phyloP scores from a whole-genome alignment of 2,797 vertebrate genomes.

The Lutjanus campechanus region DNA sequence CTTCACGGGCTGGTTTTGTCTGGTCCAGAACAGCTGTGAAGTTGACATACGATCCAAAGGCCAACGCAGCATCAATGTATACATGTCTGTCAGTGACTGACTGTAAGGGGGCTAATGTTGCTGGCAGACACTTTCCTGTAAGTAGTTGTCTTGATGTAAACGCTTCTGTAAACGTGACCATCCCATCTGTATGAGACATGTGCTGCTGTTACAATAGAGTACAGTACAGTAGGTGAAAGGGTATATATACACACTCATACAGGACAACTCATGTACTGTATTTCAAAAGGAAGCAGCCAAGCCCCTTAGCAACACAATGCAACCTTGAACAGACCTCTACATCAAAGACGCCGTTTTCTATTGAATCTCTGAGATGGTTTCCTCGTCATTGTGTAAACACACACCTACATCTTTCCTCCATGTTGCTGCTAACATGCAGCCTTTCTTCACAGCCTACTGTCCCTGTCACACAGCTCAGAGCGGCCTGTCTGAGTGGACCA shows the following conservation, averaged over 20 bases:
- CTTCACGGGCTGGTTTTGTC: too few relatives aligned
- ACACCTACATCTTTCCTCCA: conserved; percentile 29
- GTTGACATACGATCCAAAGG: too few relatives aligned
- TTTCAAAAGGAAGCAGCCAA: conserved; percentile 41
- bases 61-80: too few relatives aligned
- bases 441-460: conserved; percentile 14
- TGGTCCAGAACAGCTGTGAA: too few relatives aligned
- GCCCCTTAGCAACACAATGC: conserved; percentile 43
- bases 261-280: background rate
- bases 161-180: conserved; percentile 10
- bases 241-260: background rate
- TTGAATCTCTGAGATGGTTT: conserved; percentile 32
- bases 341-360: conserved; percentile 43
- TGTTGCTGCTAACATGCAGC: conserved; percentile 15
- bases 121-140: background rate
- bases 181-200: background rate
- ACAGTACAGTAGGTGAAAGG: conserved; percentile 30
- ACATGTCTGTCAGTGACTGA: background rate
- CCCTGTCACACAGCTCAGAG: conserved; percentile 31
- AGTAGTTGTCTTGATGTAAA: background rate
- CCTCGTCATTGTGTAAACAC: conserved; percentile 24
- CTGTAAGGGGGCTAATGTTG: conserved; percentile 6
- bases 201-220: conserved; percentile 22
- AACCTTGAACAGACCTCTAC: conserved; percentile 24
- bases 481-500: conserved; percentile 43